Base-by-base conservation (phyloP, 2,113 vertebrate species). In the Ariopsis seemanni region DNA sequence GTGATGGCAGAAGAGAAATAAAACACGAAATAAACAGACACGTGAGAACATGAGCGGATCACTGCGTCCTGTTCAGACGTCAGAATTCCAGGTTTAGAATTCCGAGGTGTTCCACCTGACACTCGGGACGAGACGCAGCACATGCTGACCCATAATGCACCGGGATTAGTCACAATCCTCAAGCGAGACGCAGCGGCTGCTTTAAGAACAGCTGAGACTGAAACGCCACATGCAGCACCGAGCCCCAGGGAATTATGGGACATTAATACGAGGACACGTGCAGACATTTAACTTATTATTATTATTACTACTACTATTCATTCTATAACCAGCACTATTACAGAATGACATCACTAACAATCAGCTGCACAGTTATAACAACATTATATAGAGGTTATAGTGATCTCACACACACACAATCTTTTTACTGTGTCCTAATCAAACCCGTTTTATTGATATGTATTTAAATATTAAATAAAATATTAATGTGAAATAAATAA, bases 71-170 rank as follows among this genome's bases (percentile, higher is more conserved):
- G 65, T 12, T 34, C 42, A 74, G 17, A 74, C 1, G 34, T 18
- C 17, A 74, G 14, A 77, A 77, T 17, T 79, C 52, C 77, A 27
- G 0, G 18, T 80, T 58, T 58, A 80, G 77, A 80, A 80, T 80
- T 58, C n/a, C 14, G n/a, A 17, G 14, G 74, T 15, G 15, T 72
- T 18, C 27, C 15, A 5, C 14, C 42, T 42, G 50, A 22, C 18
- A 50, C 50, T 27, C 5, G 6, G 2, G 22, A 30, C 2, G 78
- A 81, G 78, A 34, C 27, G 55, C 79, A 60, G 57, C 79, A 81
- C 55, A 81, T 81, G 79, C 30, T 2, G 17, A 81, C 79, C 79
- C 79, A 81, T 60, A 60, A 81, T 81, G 79, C 79, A 81, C 79
- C 1, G 8, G 79, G 57, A 60, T 81, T 81, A 58, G 4, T 30